Base-by-base conservation (phyloP, 2,113 vertebrate genomes). In the Motacilla alba region DNA sequence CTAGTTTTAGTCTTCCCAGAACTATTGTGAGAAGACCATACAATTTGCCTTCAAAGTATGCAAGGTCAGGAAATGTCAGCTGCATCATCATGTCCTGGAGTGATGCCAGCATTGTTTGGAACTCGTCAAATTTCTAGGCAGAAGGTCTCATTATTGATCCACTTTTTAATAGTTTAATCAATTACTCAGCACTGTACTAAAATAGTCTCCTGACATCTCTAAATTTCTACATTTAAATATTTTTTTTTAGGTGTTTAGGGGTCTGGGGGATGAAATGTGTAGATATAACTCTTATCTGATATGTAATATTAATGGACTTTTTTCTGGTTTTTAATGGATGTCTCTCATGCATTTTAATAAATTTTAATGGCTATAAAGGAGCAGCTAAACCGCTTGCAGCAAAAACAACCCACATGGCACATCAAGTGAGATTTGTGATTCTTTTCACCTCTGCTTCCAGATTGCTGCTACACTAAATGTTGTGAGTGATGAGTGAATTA, bases 291-390 rank as follows among this genome's bases (percentile, higher is more conserved):
- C 81, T 89, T 41, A 68, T 77, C 60, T 59, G 63, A 86, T 85
- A 88, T 83, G n/a, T 43, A 95, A 74, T 90, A 96, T 90, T 91
- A 93, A 91, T 83, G 35, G n/a, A 53, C 23, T 35, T 82, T 89
- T 79, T 86, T 68, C 76, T 76, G 30, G 15, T 73, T 89, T 96
- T 67, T 94, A 96, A 94, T 88, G 35, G 75, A 93, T 74, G 58
- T 62, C 5, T 88, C 89, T 94, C 87, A 95, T 95, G 59, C 47
- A 94, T 95, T 95, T 92, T 93, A 95, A 96, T 93, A 91, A 87
- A 90, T 87, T 95, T 88, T 92, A 93, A 94, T 94, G 84, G 50
- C 59, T 88, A 47, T 85, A 95, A 95, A 94, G 63, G 75, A 90
- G 47, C 33, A 70, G 46, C 62, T 87, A 87, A 83, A 64, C 50